Percentiles rank a stretch among this genome's conserved stretches.
These are phyloP conservation scores for Phasia obesa DNA, from an alignment of 2,888 invertebrate genomes.

Conservation along the genomic window DNA sequence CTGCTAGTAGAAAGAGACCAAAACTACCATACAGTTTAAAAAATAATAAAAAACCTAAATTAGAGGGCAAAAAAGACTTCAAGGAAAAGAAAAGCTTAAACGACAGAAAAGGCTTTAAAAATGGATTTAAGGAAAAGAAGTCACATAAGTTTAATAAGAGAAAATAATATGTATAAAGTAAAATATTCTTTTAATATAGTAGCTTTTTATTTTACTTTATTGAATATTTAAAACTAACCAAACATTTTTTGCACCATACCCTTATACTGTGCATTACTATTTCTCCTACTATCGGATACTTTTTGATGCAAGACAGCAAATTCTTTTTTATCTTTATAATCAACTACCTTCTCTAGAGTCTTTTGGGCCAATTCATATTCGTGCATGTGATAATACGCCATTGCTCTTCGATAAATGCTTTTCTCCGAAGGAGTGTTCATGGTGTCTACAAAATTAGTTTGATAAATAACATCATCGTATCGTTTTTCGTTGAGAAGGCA, in stretches of 20 bases:
- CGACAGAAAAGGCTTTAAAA: slow-evolving; percentile 27
- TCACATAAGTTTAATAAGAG: slow-evolving; percentile 58
- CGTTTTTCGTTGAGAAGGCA: slow-evolving; percentile 89
- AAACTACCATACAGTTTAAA: slow-evolving; percentile 76
- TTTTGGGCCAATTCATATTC: slow-evolving; percentile 87
- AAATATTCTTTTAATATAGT: slow-evolving; percentile 50
- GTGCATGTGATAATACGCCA: slow-evolving; percentile 84
- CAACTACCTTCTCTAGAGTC: slow-evolving; percentile 83
- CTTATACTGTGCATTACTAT: slow-evolving; percentile 85
- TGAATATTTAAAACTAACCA: slow-evolving; percentile 68
- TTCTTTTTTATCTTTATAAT: slow-evolving; percentile 86
- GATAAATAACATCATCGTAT: slow-evolving; percentile 86
- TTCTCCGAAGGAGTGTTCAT: slow-evolving; percentile 81
- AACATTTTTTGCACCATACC: slow-evolving; percentile 84
- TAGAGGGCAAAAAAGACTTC: slow-evolving; percentile 60
- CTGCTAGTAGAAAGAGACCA: slow-evolving; percentile 75
- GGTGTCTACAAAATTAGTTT: slow-evolving; percentile 84
- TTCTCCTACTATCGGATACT: slow-evolving; percentile 84
- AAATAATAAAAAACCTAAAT: slow-evolving; percentile 75
- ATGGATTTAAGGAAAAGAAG: slow-evolving; percentile 52
- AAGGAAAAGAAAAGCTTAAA: slow-evolving; percentile 26
- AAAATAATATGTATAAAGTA: slow-evolving; percentile 39
- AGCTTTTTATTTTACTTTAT: slow-evolving; percentile 22
- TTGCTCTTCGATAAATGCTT: slow-evolving; percentile 83
- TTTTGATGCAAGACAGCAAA: slow-evolving; percentile 85